Evolutionary conservation across 2,888 invertebrate genomes (phyloP).

Genomic region (Patella caerulea): DNA sequence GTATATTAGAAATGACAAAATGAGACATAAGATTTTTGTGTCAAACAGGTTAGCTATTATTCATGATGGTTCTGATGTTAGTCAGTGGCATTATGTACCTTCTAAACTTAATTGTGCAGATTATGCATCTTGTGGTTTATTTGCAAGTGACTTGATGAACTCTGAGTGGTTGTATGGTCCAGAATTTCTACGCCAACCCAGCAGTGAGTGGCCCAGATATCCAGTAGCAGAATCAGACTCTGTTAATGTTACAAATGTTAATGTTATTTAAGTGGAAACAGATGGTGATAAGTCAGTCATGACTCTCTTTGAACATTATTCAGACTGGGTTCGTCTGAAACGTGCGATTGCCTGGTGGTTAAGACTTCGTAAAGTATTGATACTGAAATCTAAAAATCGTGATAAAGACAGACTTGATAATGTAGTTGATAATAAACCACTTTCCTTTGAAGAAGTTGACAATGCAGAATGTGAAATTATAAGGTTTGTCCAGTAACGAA

Average conservation of each 20-base stretch:
- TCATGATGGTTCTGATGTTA: conserved; percentile 12
- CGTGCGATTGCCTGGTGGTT: conserved; percentile 1
- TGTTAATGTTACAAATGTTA: no score
- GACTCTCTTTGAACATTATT: conserved; percentile 11
- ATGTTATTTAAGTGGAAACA: no score
- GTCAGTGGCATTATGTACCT: conserved; percentile 34
- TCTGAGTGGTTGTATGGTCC: conserved; percentile 33
- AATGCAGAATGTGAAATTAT: neutral
- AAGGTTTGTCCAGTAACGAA: neutral
- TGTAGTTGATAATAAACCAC: neutral
- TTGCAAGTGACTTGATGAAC: conserved; percentile 18
- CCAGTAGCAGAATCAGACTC: no score
- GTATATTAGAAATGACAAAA: conserved; percentile 20
- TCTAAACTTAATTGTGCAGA: conserved; percentile 33
- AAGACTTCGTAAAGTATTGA: neutral
- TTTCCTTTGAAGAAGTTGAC: neutral
- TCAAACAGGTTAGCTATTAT: neutral
- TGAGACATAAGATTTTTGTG: neutral
- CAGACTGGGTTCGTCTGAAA: conserved; percentile 14
- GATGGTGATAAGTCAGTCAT: neutral
- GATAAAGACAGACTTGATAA: neutral
- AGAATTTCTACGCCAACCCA: conserved; percentile 23
- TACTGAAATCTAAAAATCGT: neutral
- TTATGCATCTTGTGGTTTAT: conserved; percentile 29
- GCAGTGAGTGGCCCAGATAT: neutral